A percentile compares a stretch with the other conserved stretches of the same genome.
Conservation (phyloP, 2,888 invertebrate species). For the Encarsia formosa region DNA sequence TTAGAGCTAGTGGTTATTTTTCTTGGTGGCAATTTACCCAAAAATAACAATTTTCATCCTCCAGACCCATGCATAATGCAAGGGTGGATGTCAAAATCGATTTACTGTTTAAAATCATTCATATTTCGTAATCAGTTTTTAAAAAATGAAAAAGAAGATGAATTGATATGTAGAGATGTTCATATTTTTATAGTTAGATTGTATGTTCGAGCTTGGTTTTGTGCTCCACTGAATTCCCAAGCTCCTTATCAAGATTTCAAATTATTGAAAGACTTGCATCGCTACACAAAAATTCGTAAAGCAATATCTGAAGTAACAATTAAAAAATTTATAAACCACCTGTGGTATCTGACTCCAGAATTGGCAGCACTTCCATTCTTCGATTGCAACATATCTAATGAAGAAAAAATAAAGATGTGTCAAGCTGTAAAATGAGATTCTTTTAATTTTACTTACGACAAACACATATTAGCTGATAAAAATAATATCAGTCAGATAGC, state of each 20-base stretch:
- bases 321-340: too few relatives aligned
- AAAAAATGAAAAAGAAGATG: neutral
- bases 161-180: slow-evolving; percentile 22
- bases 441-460: neutral
- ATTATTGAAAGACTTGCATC: neutral
- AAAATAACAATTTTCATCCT: neutral
- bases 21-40: neutral
- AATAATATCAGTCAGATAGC: neutral
- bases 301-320: neutral
- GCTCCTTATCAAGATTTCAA: slow-evolving; percentile 8
- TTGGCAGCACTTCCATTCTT: too few relatives aligned
- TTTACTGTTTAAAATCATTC: neutral
- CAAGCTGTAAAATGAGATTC: neutral
- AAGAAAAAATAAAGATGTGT: neutral
- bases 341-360: too few relatives aligned
- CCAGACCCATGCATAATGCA: neutral
- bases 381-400: neutral
- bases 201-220: slow-evolving; percentile 11
- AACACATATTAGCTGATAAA: neutral
- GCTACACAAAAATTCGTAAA: neutral
- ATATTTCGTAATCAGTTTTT: neutral
- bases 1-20: neutral
- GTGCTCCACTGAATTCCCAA: slow-evolving; percentile 4
- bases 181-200: slow-evolving; percentile 10
- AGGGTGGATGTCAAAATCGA: neutral